phyloP scores from a whole-genome alignment of 2,113 vertebrate genomes.

The Desmodus rotundus region DNA sequence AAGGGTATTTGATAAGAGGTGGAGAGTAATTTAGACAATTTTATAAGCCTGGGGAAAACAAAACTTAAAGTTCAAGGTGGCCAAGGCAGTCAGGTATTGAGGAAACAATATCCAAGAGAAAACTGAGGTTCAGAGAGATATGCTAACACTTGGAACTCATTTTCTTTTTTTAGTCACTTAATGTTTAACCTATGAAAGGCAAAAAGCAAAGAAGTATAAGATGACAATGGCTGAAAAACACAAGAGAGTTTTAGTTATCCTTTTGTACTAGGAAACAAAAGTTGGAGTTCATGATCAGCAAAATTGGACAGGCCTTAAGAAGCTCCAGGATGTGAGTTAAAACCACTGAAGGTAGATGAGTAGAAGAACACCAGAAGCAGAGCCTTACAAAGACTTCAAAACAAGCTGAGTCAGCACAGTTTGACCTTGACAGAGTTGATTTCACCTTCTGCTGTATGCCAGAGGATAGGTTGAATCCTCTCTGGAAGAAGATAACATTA shows the following conservation, averaged over 20 bases:
- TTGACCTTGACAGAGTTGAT: neutral
- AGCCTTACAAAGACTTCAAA: neutral
- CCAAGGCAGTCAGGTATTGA: neutral
- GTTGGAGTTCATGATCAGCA: neutral
- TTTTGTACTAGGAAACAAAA: neutral
- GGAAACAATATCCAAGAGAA: neutral
- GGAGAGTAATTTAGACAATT: neutral
- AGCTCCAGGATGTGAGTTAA: neutral
- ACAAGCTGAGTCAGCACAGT: neutral
- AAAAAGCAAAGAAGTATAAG: neutral
- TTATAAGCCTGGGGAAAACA: neutral
- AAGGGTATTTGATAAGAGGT: neutral
- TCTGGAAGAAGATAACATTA: neutral
- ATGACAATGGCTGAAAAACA: neutral
- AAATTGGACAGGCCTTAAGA: neutral
- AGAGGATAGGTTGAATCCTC: neutral
- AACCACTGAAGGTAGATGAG: neutral
- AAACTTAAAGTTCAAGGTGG: neutral
- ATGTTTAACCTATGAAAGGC: neutral
- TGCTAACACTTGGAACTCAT: neutral
- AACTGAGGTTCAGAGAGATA: neutral
- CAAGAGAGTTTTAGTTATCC: neutral
- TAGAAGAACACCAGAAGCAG: neutral
- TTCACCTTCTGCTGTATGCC: neutral
- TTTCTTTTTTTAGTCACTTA: neutral